Evolutionary conservation across 2,113 vertebrate species (phyloP), one percentile per base, ranked within the genome.

Genomic region (Alosa alosa): DNA sequence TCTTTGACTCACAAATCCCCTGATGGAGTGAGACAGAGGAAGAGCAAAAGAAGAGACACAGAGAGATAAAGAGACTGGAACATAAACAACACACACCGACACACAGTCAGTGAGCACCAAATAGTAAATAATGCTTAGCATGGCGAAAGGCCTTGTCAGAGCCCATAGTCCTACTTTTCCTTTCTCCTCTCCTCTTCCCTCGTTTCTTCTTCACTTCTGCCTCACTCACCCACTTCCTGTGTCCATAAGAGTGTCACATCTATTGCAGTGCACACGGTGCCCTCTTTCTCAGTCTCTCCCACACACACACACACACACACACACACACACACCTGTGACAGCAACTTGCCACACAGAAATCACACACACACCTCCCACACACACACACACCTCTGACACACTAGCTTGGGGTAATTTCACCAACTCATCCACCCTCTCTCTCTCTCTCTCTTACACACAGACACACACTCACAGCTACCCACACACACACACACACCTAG

Each of bases 281-380:
- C 78, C 82, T 68, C 91, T 89, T 90, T 39, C 18, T 39, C 84
- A 52, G 46, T 31, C 64, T 8, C 64, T 49, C 64, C 85, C 75
- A n/a, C 81, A 83, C 84, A 86, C 86, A 91, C 84, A 25, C 81
- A 83, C 84, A 86, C 86, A 91, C 84, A 90, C 84, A 84, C 64
- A 90, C 83, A 44, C 87, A 85, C 85, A 78, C 72, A 78, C 72
- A 60, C 64, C 72, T 39, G 2, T 78, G 72, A 39, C 72, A 78
- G 41, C 18, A 64, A 44, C 17, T 41, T 22, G 88, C 85, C 86
- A 87, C 68, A 87, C 83, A 87, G 86, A 84, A 84, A 55, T 57
- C 25, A 17, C 72, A 78, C 72, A 3, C 72, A 78, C 72, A n/a
- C n/a, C n/a, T n/a, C n/a, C n/a, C n/a, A n/a, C 25, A 17, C 72